Evolutionary conservation across 1,140 invertebrate genomes (phyloP).

Genomic region (Nephotettix cincticeps): DNA sequence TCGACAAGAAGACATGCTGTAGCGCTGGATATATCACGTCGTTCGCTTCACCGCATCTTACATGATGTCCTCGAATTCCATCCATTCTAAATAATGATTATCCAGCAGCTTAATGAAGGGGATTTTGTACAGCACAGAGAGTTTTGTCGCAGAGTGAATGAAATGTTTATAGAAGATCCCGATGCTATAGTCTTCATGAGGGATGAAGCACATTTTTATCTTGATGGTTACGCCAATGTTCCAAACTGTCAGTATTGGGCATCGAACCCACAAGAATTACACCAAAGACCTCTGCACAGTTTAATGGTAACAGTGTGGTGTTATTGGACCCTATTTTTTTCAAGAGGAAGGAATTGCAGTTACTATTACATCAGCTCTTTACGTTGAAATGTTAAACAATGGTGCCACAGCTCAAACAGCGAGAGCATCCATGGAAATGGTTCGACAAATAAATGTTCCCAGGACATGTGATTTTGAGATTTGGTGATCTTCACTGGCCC

Average conservation of each 20-base stretch:
- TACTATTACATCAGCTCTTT: constrained; percentile 19
- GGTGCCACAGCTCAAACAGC: too few species aligned
- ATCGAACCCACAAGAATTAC: constrained; percentile 39
- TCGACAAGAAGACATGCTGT: constrained; percentile 12
- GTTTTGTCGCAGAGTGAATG: constrained; percentile 11
- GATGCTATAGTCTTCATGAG: constrained; percentile 37
- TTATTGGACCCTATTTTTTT: not conserved
- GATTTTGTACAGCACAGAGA: constrained; percentile 21
- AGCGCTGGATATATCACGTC: not conserved
- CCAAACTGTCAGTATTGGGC: too few species aligned
- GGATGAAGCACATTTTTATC: constrained; percentile 46
- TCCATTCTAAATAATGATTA: too few species aligned
- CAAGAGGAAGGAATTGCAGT: not conserved
- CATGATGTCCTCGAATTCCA: not conserved
- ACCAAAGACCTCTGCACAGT: constrained; percentile 43
- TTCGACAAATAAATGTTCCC: constrained; percentile 14
- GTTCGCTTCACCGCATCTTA: constrained; percentile 19
- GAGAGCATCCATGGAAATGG: constrained; percentile 2
- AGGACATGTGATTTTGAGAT: not conserved
- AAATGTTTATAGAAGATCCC: constrained; percentile 13
- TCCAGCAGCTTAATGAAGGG: too few species aligned
- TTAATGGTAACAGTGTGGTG: too few species aligned
- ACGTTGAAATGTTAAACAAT: constrained; percentile 33
- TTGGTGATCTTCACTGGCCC: too few species aligned
- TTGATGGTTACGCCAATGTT: too few species aligned